These are phyloP conservation scores for Lanius ludovicianus DNA, from an alignment of 2,113 vertebrate genomes.

Conservation along the genomic window DNA sequence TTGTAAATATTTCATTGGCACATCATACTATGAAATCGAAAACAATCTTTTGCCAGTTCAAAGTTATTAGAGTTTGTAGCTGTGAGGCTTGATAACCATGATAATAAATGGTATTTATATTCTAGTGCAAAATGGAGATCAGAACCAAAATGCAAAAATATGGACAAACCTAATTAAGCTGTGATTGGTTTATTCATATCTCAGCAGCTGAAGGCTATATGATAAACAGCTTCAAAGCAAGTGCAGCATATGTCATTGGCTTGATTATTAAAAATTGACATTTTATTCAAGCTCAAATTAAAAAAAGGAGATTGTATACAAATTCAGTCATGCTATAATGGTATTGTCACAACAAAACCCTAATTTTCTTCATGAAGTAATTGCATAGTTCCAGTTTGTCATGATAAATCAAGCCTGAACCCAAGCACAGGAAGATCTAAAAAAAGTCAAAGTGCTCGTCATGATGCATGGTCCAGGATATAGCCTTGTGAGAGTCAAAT, in stretches of 20 bases:
- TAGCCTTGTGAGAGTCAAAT: not conserved
- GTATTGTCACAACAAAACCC: not conserved
- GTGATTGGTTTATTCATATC: conserved; percentile 30
- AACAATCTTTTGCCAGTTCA: not conserved
- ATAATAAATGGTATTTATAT: conserved; percentile 15
- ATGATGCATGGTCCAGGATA: not conserved
- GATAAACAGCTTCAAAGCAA: conserved; percentile 25
- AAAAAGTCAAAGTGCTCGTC: not conserved
- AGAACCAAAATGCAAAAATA: conserved; percentile 25
- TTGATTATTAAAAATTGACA: conserved; percentile 28
- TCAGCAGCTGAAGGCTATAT: conserved; percentile 18
- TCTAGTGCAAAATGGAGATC: not conserved
- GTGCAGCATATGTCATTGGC: not conserved
- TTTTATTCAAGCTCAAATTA: conserved; percentile 13
- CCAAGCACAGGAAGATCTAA: not conserved
- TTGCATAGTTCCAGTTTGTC: not conserved
- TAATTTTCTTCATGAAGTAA: not conserved
- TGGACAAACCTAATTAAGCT: conserved; percentile 21
- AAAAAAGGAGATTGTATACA: not conserved
- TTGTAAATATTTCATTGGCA: conserved; percentile 45
- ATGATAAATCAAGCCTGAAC: not conserved
- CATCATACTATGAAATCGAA: conserved; percentile 2
- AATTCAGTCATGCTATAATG: not conserved
- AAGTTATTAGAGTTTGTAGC: conserved; percentile 14
- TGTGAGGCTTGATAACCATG: not conserved